These are phyloP conservation scores for Gadopsis marmoratus DNA, from an alignment of 2,797 vertebrate genomes.

Conservation along the genomic window DNA sequence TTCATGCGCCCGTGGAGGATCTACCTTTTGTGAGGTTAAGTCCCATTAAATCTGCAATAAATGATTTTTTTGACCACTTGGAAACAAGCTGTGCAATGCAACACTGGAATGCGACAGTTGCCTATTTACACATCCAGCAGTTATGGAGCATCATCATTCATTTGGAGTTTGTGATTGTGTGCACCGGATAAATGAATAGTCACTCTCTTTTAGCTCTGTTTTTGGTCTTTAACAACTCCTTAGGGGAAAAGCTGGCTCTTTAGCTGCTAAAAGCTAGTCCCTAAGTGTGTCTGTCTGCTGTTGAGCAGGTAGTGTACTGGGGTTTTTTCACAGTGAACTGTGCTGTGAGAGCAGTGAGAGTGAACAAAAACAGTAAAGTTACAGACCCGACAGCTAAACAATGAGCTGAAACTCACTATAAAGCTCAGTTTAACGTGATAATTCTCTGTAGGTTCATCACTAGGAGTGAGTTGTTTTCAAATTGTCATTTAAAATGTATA, in stretches of 20 bases:
- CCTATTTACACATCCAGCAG: background rate
- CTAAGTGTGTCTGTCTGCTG: background rate
- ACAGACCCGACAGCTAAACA: background rate
- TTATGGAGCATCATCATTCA: background rate
- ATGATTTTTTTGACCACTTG: background rate
- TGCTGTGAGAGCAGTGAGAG: background rate
- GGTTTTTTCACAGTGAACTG: background rate
- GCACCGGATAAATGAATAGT: background rate
- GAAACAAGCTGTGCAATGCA: background rate
- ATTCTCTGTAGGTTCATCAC: background rate
- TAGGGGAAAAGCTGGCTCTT: background rate
- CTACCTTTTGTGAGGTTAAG: background rate
- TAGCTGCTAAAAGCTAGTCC: background rate
- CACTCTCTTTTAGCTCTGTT: background rate
- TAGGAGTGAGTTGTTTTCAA: background rate
- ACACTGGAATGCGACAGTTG: background rate
- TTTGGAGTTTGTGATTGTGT: background rate
- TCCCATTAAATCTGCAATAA: slow-evolving; percentile 6
- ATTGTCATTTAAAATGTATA: background rate
- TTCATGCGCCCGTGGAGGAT: slow-evolving; percentile 1
- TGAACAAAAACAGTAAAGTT: background rate
- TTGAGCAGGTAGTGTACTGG: background rate
- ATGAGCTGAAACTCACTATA: background rate
- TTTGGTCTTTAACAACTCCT: background rate
- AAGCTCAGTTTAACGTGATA: no score